phyloP scores from a whole-genome alignment of 2,797 vertebrate genomes.

The Orientallactaga sibirica region DNA sequence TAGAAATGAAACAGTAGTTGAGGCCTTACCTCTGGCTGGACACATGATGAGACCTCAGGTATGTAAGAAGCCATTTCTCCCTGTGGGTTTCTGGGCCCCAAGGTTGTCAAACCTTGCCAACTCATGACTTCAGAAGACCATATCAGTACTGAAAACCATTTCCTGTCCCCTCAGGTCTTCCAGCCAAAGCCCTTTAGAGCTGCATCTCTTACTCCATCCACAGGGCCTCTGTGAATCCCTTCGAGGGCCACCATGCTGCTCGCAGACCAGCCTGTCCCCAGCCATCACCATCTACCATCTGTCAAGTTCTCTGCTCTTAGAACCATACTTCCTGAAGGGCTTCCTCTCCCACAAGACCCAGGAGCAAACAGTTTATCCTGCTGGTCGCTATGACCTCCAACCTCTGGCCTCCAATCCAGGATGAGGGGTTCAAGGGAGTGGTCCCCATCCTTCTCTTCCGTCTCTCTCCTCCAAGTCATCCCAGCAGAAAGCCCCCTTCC shows the following conservation, averaged over 20 bases:
- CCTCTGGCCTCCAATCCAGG: not conserved
- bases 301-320: not conserved
- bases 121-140: not conserved
- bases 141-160: not conserved
- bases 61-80: not conserved
- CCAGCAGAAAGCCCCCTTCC: not conserved
- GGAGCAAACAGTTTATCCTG: not conserved
- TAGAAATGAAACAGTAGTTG: not conserved
- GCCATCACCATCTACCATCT: not conserved
- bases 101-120: not conserved
- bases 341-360: not conserved
- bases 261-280: not conserved
- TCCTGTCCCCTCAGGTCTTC: not conserved
- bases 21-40: not conserved
- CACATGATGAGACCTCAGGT: not conserved
- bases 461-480: not conserved
- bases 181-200: not conserved
- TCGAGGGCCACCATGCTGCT: not conserved
- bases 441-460: not conserved
- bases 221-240: not conserved
- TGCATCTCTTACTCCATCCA: not conserved
- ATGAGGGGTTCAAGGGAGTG: not conserved
- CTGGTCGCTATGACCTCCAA: not conserved
- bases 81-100: not conserved
- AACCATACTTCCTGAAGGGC: not conserved